Conservation (phyloP, 2,113 vertebrate genomes). For the Channa maculata region DNA sequence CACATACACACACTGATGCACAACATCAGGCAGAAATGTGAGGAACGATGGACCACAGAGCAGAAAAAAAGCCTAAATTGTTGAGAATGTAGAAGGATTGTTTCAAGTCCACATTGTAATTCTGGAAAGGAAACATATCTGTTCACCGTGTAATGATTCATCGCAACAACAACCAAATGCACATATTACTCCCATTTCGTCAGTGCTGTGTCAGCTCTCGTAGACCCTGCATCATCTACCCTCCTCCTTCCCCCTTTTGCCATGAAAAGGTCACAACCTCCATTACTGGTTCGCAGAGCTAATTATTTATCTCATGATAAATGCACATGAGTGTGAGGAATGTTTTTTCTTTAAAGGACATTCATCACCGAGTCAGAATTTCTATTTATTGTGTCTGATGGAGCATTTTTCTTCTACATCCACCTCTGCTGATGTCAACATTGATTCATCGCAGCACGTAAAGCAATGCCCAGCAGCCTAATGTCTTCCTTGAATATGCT, state of each 20-base stretch:
- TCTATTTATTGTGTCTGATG: neutral
- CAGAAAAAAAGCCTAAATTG: neutral
- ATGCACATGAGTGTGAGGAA: neutral
- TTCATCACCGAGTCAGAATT: neutral
- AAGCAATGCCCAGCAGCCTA: constrained; percentile 3
- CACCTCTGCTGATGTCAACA: neutral
- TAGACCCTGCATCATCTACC: neutral
- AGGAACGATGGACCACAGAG: constrained; percentile 9
- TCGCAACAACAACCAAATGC: constrained; percentile 31
- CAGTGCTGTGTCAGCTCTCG: constrained; percentile 43
- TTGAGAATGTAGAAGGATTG: neutral
- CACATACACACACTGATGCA: neutral
- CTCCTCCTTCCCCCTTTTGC: neutral
- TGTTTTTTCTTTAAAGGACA: neutral
- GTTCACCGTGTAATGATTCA: constrained; percentile 34
- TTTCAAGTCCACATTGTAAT: neutral
- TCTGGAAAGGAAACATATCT: constrained; percentile 8
- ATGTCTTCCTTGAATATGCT: neutral
- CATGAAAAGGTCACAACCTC: constrained; percentile 34
- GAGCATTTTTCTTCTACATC: neutral
- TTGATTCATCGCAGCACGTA: neutral
- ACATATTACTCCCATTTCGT: constrained; percentile 57
- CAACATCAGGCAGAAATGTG: neutral
- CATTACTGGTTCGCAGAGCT: constrained; percentile 8
- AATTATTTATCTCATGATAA: constrained; percentile 17